Evolutionary conservation across 53 echinoderm and acorn worm genomes (phyloP).

Genomic region (Antedon mediterranea): DNA sequence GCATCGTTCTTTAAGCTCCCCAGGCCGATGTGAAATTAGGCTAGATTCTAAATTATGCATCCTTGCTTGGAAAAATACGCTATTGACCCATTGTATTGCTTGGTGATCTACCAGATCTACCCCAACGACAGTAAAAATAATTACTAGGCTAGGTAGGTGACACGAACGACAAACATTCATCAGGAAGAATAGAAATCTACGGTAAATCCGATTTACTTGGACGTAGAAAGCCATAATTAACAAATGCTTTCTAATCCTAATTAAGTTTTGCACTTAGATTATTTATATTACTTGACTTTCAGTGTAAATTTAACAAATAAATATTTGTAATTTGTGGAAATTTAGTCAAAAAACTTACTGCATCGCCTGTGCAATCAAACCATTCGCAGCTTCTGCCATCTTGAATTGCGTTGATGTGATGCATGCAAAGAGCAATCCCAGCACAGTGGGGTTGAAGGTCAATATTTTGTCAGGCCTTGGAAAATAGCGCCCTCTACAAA

Average conservation of each 20-base stretch:
- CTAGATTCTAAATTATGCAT: neutral
- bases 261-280: neutral
- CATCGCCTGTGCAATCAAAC: neutral
- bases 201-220: neutral
- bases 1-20: neutral
- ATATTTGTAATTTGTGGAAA: neutral
- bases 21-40: neutral
- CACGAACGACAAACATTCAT: too few species aligned
- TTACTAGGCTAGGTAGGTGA: neutral
- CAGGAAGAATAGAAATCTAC: neutral
- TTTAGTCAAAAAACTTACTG: neutral
- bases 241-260: neutral
- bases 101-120: neutral
- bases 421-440: constrained; percentile 1
- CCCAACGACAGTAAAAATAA: neutral
- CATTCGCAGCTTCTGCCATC: neutral
- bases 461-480: constrained; percentile 1
- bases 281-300: neutral
- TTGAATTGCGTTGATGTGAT: constrained; percentile 1
- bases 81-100: neutral
- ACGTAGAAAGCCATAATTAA: neutral
- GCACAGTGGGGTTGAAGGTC: neutral
- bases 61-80: neutral
- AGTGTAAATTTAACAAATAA: neutral
- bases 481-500: neutral